Conservation (phyloP, 92 coral and sea anemone genomes). For the Epizoanthus ramosus region DNA sequence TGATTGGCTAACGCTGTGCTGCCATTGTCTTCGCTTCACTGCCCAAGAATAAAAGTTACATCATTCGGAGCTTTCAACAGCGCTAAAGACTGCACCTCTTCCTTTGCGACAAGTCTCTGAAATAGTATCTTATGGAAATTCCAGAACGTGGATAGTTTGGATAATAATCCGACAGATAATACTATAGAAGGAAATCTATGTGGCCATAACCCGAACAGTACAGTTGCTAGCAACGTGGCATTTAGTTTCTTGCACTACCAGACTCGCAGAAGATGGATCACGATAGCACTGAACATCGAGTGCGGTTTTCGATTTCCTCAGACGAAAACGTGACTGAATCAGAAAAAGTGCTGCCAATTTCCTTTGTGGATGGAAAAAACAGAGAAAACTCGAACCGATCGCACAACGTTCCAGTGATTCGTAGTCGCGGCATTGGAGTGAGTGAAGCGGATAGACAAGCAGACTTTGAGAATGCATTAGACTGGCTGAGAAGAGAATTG, state of each 20-base stretch:
- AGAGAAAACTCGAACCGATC: slow-evolving; percentile 6
- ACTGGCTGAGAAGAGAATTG: slow-evolving; percentile 71
- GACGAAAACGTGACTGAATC: slow-evolving; percentile 34
- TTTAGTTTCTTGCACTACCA: not conserved
- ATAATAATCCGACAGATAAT: not conserved
- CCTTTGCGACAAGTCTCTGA: not conserved
- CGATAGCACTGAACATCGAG: slow-evolving; percentile 9
- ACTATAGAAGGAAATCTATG: not conserved
- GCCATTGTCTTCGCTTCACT: slow-evolving; percentile 18
- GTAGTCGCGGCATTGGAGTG: slow-evolving; percentile 61
- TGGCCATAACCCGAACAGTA: not conserved
- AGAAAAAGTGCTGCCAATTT: slow-evolving; percentile 23
- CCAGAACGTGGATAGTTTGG: not conserved
- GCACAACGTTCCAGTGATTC: slow-evolving; percentile 51
- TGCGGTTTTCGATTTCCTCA: slow-evolving; percentile 30
- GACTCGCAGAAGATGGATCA: not conserved
- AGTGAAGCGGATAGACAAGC: slow-evolving; percentile 64
- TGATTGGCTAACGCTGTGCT: not conserved
- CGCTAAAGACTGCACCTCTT: too few species aligned
- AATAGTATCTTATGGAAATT: not conserved
- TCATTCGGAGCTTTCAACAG: not conserved
- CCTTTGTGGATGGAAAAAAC: slow-evolving; percentile 22
- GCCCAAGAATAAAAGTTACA: slow-evolving; percentile 22
- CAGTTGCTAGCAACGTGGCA: not conserved
- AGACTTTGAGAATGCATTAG: slow-evolving; percentile 68